Conservation (phyloP, 2,888 invertebrate species). For the Diachrysia chrysitis region DNA sequence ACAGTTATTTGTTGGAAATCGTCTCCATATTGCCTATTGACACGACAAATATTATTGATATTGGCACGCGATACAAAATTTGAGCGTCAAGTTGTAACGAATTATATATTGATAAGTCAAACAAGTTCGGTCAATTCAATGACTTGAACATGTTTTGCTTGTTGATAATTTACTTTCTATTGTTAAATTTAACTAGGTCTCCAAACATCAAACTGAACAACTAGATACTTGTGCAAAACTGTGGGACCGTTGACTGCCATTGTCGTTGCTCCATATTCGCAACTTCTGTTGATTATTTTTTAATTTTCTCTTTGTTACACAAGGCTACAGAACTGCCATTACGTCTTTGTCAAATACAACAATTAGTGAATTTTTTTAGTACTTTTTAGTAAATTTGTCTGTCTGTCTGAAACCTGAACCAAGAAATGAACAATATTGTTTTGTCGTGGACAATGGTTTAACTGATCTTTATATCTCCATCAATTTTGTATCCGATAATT, state of each 20-base stretch:
- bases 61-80: slow-evolving; percentile 15
- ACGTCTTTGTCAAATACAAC: slow-evolving; percentile 31
- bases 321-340: slow-evolving; percentile 12
- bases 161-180: slow-evolving; percentile 35
- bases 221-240: slow-evolving; percentile 34
- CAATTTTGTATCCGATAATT: slow-evolving; percentile 42
- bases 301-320: slow-evolving; percentile 42
- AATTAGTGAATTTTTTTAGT: slow-evolving; percentile 16
- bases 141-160: slow-evolving; percentile 6
- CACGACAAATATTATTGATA: slow-evolving; percentile 37
- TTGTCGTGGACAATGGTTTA: slow-evolving; percentile 47
- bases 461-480: slow-evolving; percentile 47
- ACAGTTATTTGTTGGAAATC: slow-evolving; percentile 30
- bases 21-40: slow-evolving; percentile 31
- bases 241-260: slow-evolving; percentile 45
- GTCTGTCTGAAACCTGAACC: slow-evolving; percentile 40
- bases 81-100: neutral
- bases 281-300: slow-evolving; percentile 36
- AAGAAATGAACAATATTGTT: slow-evolving; percentile 45
- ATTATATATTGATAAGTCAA: neutral
- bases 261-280: slow-evolving; percentile 32
- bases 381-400: slow-evolving; percentile 22
- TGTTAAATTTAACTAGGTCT: slow-evolving; percentile 28
- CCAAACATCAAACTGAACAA: slow-evolving; percentile 17
- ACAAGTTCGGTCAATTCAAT: slow-evolving; percentile 5